These are phyloP conservation scores for Automeris io DNA, from an alignment of 2,888 invertebrate species.

Conservation along the genomic window DNA sequence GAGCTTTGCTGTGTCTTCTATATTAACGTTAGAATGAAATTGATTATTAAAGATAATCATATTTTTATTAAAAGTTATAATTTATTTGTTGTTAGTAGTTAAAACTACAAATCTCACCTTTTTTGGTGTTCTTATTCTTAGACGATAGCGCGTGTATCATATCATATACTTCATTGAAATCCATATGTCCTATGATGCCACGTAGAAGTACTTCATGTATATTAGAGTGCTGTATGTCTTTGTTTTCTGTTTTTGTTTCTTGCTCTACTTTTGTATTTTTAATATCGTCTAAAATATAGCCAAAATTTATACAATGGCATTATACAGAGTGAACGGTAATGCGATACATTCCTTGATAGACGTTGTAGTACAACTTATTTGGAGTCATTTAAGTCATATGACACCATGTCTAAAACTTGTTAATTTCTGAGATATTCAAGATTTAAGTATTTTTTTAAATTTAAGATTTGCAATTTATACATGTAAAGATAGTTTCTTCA, in stretches of 20 bases:
- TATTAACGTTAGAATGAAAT: not conserved
- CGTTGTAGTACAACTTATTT: too few relatives aligned
- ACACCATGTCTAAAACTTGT: too few relatives aligned
- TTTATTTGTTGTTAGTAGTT: slow-evolving; percentile 2
- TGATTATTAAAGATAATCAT: not conserved
- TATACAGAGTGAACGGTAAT: too few relatives aligned
- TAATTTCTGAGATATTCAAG: too few relatives aligned
- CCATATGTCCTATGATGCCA: slow-evolving; percentile 46
- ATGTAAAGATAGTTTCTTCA: too few relatives aligned
- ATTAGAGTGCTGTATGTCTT: slow-evolving; percentile 40
- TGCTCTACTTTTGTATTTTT: not conserved
- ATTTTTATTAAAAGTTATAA: too few relatives aligned
- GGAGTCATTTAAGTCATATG: too few relatives aligned
- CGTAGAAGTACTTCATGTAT: slow-evolving; percentile 50
- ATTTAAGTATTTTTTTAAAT: too few relatives aligned
- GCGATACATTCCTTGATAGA: too few relatives aligned
- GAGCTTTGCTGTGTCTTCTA: not conserved
- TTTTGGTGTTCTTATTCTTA: slow-evolving; percentile 16
- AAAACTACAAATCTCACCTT: slow-evolving; percentile 11
- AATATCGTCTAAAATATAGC: not conserved
- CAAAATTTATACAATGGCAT: too few relatives aligned
- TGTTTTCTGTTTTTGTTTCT: slow-evolving; percentile 7
- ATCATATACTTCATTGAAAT: slow-evolving; percentile 40
- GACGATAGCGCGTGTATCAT: slow-evolving; percentile 25
- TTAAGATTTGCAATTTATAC: too few relatives aligned